Conservation (phyloP, 1,140 invertebrate genomes). For the Microplitis mediator region DNA sequence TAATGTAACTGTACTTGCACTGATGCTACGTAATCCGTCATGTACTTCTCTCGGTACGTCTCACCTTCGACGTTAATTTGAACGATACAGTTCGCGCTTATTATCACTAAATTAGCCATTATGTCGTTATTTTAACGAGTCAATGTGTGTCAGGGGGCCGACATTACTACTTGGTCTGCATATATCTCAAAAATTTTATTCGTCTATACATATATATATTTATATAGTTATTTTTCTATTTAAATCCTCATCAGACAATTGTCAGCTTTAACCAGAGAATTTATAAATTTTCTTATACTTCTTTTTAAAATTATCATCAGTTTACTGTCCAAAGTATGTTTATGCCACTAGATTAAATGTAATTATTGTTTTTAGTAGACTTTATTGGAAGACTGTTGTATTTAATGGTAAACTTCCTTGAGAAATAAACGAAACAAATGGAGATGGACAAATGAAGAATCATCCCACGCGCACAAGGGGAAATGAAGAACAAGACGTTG, state of each 20-base stretch:
- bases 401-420: slow-evolving; percentile 19
- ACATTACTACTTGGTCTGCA: background rate
- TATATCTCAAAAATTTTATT: slow-evolving; percentile 4
- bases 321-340: too few species aligned
- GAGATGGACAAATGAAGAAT: slow-evolving; percentile 13
- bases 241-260: background rate
- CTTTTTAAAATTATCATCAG: too few species aligned
- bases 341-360: too few species aligned
- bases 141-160: slow-evolving; percentile 62
- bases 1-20: too few species aligned
- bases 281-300: background rate
- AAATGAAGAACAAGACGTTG: background rate
- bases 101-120: slow-evolving; percentile 64
- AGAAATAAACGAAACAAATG: slow-evolving; percentile 3
- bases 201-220: background rate
- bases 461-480: background rate
- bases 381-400: background rate
- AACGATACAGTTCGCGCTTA: slow-evolving; percentile 60
- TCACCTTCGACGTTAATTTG: slow-evolving; percentile 64
- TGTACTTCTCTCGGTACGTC: slow-evolving; percentile 34
- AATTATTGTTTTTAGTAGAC: too few species aligned
- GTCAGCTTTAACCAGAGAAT: background rate
- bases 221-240: background rate
- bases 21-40: background rate
- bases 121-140: slow-evolving; percentile 65